Conservation (phyloP, 2,888 invertebrate genomes). For the Pseudococcus longispinus region DNA sequence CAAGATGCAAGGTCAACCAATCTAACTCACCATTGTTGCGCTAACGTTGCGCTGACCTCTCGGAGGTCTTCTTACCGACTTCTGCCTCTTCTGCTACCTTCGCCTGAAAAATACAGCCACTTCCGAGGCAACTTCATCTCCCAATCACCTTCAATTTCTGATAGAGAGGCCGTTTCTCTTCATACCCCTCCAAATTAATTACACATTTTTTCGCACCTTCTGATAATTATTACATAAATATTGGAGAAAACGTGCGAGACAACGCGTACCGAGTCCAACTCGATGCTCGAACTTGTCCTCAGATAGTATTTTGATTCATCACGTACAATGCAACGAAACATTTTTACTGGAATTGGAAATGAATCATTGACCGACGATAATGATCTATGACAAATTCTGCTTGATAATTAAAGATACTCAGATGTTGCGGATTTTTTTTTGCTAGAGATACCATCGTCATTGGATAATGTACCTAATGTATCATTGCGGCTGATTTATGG, state of each 20-base stretch:
- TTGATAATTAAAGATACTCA: not conserved
- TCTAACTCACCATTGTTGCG: constrained; percentile 56
- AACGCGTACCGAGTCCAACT: not conserved
- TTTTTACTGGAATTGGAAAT: not conserved
- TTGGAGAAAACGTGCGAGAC: not conserved
- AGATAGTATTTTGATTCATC: not conserved
- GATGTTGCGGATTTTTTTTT: not conserved
- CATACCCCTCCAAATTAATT: constrained; percentile 13
- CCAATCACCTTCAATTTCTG: constrained; percentile 36
- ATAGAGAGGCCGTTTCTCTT: not conserved
- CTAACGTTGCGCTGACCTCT: constrained; percentile 54
- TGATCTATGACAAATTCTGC: not conserved
- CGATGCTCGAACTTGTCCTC: not conserved
- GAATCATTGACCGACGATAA: not conserved
- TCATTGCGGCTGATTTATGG: not conserved
- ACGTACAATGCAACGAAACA: not conserved
- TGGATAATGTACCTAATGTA: too few species aligned
- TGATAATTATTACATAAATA: not conserved
- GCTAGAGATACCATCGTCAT: not conserved
- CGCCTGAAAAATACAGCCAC: constrained; percentile 33
- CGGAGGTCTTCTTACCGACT: constrained; percentile 52
- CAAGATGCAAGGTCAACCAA: constrained; percentile 57
- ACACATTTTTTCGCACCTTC: constrained; percentile 33
- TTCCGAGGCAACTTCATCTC: constrained; percentile 43
- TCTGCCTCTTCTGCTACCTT: constrained; percentile 49